A percentile compares a stretch with the other conserved stretches of the same genome.
phyloP scores from a whole-genome alignment of 2,113 vertebrate genomes.

The Hippopotamus amphibius region DNA sequence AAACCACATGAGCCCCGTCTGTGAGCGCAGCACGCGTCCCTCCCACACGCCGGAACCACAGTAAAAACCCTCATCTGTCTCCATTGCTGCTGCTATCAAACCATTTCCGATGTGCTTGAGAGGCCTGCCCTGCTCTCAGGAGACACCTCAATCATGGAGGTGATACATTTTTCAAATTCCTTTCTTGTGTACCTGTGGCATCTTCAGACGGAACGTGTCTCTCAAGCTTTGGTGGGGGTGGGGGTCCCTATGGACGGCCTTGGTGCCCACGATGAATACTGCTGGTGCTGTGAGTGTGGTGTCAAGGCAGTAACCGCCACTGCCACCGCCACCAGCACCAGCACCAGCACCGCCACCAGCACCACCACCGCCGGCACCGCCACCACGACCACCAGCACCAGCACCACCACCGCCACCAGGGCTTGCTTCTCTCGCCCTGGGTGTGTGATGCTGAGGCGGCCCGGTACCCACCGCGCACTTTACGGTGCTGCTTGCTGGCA shows the following conservation, averaged over 20 bases:
- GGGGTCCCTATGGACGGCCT: neutral
- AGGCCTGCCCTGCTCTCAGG: neutral
- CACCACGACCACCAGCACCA: too few species aligned
- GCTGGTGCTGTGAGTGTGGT: too few species aligned
- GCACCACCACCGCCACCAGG: neutral
- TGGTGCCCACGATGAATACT: neutral
- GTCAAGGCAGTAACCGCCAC: too few species aligned
- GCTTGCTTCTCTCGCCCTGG: neutral
- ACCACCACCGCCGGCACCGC: too few species aligned
- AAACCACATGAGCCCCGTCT: too few species aligned
- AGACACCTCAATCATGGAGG: neutral
- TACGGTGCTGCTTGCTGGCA: neutral
- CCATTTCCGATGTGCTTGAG: neutral
- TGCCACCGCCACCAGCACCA: too few species aligned
- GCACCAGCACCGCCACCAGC: too few species aligned
- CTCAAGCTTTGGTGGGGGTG: neutral
- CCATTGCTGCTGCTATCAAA: too few species aligned
- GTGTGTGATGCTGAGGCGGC: neutral
- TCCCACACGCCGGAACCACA: too few species aligned
- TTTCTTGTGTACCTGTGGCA: too few species aligned
- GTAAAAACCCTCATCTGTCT: too few species aligned
- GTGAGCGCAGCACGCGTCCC: too few species aligned
- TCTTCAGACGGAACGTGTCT: neutral
- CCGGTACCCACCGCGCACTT: neutral
- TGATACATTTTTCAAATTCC: neutral